These are phyloP conservation scores for Sabatieria punctata DNA, from an alignment of 2,888 invertebrate species.

Conservation along the genomic window DNA sequence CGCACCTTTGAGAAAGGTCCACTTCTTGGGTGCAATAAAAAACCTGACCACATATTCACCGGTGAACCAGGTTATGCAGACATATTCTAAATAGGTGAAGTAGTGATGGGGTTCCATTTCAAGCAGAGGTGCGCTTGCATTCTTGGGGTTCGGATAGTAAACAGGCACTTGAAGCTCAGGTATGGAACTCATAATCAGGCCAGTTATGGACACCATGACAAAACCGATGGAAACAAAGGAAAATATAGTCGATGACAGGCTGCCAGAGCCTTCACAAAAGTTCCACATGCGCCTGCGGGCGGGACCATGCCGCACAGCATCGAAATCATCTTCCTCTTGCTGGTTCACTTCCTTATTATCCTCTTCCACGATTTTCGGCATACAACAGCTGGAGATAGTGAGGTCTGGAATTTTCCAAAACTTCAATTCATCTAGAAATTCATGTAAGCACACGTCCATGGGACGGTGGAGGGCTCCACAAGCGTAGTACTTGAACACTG, in stretches of 20 bases:
- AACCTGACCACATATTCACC: constrained; percentile 22
- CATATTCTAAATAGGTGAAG: constrained; percentile 18
- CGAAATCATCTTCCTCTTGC: too few species aligned
- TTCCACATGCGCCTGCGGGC: neutral
- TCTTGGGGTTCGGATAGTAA: constrained; percentile 1
- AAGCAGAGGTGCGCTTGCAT: constrained; percentile 22
- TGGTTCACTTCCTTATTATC: neutral
- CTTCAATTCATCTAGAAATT: neutral
- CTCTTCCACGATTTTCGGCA: constrained; percentile 1
- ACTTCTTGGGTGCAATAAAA: neutral
- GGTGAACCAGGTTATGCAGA: constrained; percentile 29
- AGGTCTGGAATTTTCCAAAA: neutral
- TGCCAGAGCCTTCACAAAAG: constrained; percentile 2
- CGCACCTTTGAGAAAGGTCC: neutral
- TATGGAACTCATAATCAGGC: constrained; percentile 4
- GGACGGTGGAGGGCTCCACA: neutral
- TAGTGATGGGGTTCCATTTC: constrained; percentile 17
- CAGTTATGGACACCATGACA: constrained; percentile 2
- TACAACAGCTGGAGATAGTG: neutral
- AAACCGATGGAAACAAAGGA: constrained; percentile 3
- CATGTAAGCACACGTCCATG: neutral
- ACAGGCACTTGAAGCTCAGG: constrained; percentile 1
- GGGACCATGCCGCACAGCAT: neutral
- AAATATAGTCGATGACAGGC: neutral
- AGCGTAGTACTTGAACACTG: neutral